Evolutionary conservation across 2,113 vertebrate genomes (phyloP).

Genomic region (Lycaon pictus): DNA sequence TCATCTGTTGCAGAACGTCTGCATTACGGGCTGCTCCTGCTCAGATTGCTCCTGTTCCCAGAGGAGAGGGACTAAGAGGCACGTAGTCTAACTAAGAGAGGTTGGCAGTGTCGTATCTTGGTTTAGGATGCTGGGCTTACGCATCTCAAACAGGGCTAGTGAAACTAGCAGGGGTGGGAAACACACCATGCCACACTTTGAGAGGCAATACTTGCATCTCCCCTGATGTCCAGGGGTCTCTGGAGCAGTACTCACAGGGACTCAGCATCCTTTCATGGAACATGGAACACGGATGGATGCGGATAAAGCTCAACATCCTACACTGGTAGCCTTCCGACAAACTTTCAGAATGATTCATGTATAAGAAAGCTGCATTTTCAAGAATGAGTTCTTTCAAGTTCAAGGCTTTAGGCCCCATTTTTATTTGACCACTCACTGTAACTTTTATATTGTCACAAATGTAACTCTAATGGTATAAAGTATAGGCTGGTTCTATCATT

Average conservation of each 20-base stretch:
- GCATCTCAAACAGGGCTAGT: not conserved
- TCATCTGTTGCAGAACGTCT: not conserved
- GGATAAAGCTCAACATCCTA: not conserved
- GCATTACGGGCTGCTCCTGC: not conserved
- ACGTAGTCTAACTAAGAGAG: not conserved
- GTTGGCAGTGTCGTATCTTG: not conserved
- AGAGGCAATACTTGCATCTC: not conserved
- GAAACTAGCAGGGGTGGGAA: slow-evolving; percentile 4
- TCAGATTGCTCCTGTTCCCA: slow-evolving; percentile 17
- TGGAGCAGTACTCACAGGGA: not conserved
- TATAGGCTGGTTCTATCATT: not conserved
- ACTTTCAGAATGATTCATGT: not conserved
- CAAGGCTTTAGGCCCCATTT: not conserved
- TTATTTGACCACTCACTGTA: not conserved
- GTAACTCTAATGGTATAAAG: not conserved
- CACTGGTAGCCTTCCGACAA: not conserved
- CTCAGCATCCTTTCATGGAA: not conserved
- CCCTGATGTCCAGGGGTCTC: not conserved
- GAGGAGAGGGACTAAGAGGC: slow-evolving; percentile 7
- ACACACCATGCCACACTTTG: not conserved
- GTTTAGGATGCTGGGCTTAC: not conserved
- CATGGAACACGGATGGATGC: not conserved
- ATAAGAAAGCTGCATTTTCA: slow-evolving; percentile 14
- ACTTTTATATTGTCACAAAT: slow-evolving; percentile 3
- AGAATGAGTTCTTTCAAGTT: not conserved